Evolutionary conservation across 2,888 invertebrate genomes (phyloP), one percentile per base, ranked within the genome.

Genomic region (Drosophila multiciliata): DNA sequence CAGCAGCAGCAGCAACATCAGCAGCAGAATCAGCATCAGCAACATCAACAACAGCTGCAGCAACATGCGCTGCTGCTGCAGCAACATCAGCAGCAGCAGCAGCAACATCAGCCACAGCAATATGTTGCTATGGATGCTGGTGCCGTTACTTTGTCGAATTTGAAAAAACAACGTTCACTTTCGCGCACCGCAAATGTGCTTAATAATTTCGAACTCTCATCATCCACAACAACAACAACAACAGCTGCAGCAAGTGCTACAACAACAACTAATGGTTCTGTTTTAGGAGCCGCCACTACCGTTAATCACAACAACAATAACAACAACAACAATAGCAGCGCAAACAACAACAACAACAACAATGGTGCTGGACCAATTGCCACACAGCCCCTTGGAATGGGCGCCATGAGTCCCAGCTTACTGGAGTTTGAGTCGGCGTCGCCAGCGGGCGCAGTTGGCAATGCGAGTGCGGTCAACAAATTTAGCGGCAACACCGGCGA

Each of bases 111-210:
- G 38, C 78, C 73, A 59, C 80, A 82, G 73, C 90, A 89, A 69
- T 82, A 87, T 84, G 88, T 85, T 82, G 86, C 78, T 52, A 68
- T 90, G 64, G 90, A 87, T 70, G 75, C 78, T 48, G 68, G 82
- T 63, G 92, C 93, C 79, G 92, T 93, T 77, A 98, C 98, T 59
- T 94, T 99, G 86, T 96, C 98, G 62, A 98, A 98, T 93, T 94
- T 98, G 92, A 99, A 99, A 94, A 98, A 98, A 93, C 98, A 98
- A 92, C 95, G 98, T 78, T 95, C 97, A 75, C 97, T 97, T 90
- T 97, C 96, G 86, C 94, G 97, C 86, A 94, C 94, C 86, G 85
- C 90, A 33, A 94, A 93, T 89, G 93, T 93, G 65, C 88, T 85
- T 69, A 85, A 80, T 57, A 85, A 90, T 85, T 90, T 85, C 35